Evolutionary conservation across 2,113 vertebrate genomes (phyloP), one percentile per base, ranked within the genome.

Genomic region (Pedionomus torquatus): DNA sequence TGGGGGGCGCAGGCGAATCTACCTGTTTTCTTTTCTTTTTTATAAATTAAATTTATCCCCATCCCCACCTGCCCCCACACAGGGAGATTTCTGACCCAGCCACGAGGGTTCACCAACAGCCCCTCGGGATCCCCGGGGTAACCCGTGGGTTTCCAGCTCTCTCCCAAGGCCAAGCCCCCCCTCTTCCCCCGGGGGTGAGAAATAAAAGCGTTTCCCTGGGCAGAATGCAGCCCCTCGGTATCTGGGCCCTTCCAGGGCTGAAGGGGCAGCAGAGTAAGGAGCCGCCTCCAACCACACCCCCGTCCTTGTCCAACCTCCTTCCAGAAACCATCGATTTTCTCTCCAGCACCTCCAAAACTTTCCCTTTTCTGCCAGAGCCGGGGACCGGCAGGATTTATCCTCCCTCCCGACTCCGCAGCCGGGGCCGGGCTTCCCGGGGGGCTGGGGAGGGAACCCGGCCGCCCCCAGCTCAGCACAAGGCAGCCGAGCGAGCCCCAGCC

Each of bases 311-410:
- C 72, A 0, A 0, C 41, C 72, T 24, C 72, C 68, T 39, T 55
- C 23, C 78, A 74, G 58, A 61, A 95, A 33, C 25, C 44, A 26
- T 21, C 85, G 0, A 0, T 33, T 81, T 81, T n/a, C 12, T 2
- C 77, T 78, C 52, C 84, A 24, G 24, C 74, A 54, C 54, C 35
- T 28, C 84, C 15, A 6, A 51, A 46, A 21, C 52, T 17, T 69
- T 15, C 30, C 41, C 44, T 13, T 94, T 44, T 11, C 80, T 78
- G 95, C 95, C 92, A 61, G 79, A 35, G 10, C 13, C 0, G 17
- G 55, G 90, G 89, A 93, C 96, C 92, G 95, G 85, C 61, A 30
- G 90, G 89, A 30, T 66, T 97, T 88, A 70, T 65, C 70, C 3
- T 30, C 82, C 79, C 92, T 20, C 35, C 25, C 94, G 96, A 97